phyloP scores from a whole-genome alignment of 2,113 vertebrate species.

The Neogobius melanostomus region DNA sequence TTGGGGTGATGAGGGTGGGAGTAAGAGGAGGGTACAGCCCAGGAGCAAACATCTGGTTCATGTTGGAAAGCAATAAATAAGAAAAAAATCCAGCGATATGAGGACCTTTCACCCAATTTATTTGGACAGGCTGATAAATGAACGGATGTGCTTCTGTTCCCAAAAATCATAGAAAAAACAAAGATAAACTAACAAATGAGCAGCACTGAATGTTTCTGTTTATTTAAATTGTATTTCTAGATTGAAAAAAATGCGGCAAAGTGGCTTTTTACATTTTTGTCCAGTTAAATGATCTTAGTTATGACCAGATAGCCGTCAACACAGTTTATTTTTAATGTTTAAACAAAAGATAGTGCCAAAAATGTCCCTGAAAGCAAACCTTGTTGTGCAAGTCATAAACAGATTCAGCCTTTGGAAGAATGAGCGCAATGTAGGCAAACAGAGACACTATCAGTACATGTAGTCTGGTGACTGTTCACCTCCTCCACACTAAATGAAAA shows the following conservation, averaged over 20 bases:
- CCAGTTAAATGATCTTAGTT: not conserved
- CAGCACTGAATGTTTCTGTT: not conserved
- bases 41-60: conserved; percentile 75
- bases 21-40: conserved; percentile 44
- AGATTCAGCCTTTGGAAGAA: conserved; percentile 28
- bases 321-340: conserved; percentile 2
- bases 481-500: conserved; percentile 1
- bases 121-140: conserved; percentile 52
- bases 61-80: conserved; percentile 60
- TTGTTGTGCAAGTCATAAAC: conserved; percentile 26
- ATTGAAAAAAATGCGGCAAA: not conserved
- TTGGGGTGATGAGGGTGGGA: conserved; percentile 5
- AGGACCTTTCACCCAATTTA: conserved; percentile 80
- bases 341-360: conserved; percentile 18
- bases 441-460: conserved; percentile 34
- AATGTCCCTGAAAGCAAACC: not conserved
- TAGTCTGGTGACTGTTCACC: conserved; percentile 12
- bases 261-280: not conserved
- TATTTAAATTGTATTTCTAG: not conserved
- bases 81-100: conserved; percentile 55
- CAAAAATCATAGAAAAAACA: conserved; percentile 6
- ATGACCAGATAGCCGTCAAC: not conserved
- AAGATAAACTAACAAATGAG: conserved; percentile 28
- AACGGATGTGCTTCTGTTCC: conserved; percentile 26
- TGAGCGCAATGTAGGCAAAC: conserved; percentile 40